Conservation (phyloP, 2,888 invertebrate genomes). For the Dione vanillae region DNA sequence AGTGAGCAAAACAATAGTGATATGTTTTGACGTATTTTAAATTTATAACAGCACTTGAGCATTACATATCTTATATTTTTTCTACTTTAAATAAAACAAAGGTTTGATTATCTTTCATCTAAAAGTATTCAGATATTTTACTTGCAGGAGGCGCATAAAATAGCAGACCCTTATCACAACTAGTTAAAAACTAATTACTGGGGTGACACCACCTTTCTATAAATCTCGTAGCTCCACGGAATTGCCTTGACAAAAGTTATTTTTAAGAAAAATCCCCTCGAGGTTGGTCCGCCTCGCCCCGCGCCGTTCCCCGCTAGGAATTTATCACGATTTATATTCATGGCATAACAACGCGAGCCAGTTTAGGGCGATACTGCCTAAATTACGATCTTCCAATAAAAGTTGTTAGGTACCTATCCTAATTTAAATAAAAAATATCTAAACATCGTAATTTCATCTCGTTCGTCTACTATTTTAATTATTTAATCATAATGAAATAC, state of each 20-base stretch:
- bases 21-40: slow-evolving; percentile 74
- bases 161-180: slow-evolving; percentile 82
- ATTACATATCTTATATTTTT: slow-evolving; percentile 56
- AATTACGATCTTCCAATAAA: slow-evolving; percentile 73
- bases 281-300: slow-evolving; percentile 66
- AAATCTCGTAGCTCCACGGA: slow-evolving; percentile 79
- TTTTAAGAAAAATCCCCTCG: slow-evolving; percentile 84
- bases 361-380: slow-evolving; percentile 78
- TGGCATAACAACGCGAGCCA: slow-evolving; percentile 82
- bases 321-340: slow-evolving; percentile 87
- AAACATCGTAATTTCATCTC: neutral
- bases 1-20: slow-evolving; percentile 47
- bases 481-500: neutral
- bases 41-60: slow-evolving; percentile 57
- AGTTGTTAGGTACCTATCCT: slow-evolving; percentile 48
- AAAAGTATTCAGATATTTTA: slow-evolving; percentile 30
- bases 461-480: neutral
- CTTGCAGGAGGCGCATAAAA: slow-evolving; percentile 70
- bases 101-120: slow-evolving; percentile 24
- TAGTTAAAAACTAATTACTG: slow-evolving; percentile 85
- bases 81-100: neutral
- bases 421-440: slow-evolving; percentile 5
- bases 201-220: slow-evolving; percentile 84
- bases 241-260: slow-evolving; percentile 84
- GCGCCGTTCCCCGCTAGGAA: slow-evolving; percentile 69